phyloP scores from a whole-genome alignment of 2,888 invertebrate species.

The Gryllus longicercus region DNA sequence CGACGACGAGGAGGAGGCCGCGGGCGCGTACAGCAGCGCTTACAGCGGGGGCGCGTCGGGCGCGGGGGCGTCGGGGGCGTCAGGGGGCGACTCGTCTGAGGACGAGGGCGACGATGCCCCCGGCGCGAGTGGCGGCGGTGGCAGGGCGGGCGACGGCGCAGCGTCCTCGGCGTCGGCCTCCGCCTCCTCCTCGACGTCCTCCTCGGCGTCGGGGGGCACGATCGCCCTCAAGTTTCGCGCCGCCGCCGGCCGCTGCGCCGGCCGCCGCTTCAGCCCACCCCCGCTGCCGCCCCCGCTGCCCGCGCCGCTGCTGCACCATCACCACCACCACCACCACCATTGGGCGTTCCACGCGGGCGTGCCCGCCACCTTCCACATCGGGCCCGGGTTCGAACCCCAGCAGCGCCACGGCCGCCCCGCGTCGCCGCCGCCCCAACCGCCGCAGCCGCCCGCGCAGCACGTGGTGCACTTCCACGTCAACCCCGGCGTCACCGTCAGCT shows the following conservation, averaged over 20 bases:
- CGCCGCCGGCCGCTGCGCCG: constrained; percentile 48
- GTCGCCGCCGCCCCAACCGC: constrained; percentile 32
- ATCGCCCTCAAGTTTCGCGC: constrained; percentile 39
- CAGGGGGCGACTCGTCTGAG: too few species aligned
- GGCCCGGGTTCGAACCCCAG: constrained; percentile 55
- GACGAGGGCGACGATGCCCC: constrained; percentile 39
- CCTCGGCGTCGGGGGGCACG: not conserved
- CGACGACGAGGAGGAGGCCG: constrained; percentile 38
- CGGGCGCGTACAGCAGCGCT: constrained; percentile 39
- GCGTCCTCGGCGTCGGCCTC: not conserved
- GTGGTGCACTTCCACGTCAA: constrained; percentile 72
- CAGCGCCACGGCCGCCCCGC: constrained; percentile 43
- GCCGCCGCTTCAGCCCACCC: constrained; percentile 21
- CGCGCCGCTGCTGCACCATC: constrained; percentile 53
- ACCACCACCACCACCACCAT: constrained; percentile 48
- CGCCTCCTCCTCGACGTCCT: not conserved
- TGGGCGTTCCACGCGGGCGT: constrained; percentile 49
- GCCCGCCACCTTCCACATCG: constrained; percentile 57
- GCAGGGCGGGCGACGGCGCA: constrained; percentile 41
- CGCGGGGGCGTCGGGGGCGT: too few species aligned
- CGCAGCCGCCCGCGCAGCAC: constrained; percentile 49
- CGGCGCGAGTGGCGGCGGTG: constrained; percentile 43
- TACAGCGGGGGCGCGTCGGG: too few species aligned
- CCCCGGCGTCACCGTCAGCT: constrained; percentile 72
- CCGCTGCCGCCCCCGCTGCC: constrained; percentile 43